Evolutionary conservation across 2,888 invertebrate genomes (phyloP), one percentile per base, ranked within the genome.

Genomic region (Octodonta nipae): DNA sequence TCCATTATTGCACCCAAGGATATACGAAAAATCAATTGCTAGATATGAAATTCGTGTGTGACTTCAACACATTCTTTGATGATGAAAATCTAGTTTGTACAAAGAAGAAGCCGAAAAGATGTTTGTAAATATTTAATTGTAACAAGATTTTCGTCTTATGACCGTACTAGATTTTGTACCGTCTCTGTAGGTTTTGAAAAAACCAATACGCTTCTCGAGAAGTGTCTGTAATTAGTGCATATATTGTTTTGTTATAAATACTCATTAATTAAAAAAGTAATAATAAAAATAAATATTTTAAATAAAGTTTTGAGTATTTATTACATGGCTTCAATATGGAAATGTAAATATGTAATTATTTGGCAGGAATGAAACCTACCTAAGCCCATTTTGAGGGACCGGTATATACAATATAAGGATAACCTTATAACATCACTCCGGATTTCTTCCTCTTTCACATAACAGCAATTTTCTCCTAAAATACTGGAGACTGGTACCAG

Each of bases 1-100:
- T 73, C 46, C 73, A 73, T 48, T 71, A 71, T 42, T 73, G 73
- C 50, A 70, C 71, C 3, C 65, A 65, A n/a, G 72, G 72, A 7
- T 71, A 68, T 45, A 65, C 64, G 13, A 52, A 61, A 35, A 61
- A 63, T 37, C 71, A 72, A 50, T 61, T 71, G 37, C 54, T 73
- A 20, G 70, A 72, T 49, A 67, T 72, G 55, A 66, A 69, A 45
- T 73, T 71, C 45, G 68, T 69, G 10, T 73, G 73, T 54, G 71
- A 71, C 48, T 60, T 66, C 36, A 67, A 67, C 35, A 71, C 71
- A 22, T 61, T 55, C 40, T 72, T 70, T 44, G 68, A 71, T 45
- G 65, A 66, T 37, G 58, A 58, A 24, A 65, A 62, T 28, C 60
- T 68, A 44, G 66, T 66, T 43, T 71, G 72, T 54, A 57, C 61